Percentiles rank a stretch among this genome's conserved stretches.
Evolutionary conservation across 2,888 invertebrate species (phyloP).

Genomic region (Spilarctia lutea): DNA sequence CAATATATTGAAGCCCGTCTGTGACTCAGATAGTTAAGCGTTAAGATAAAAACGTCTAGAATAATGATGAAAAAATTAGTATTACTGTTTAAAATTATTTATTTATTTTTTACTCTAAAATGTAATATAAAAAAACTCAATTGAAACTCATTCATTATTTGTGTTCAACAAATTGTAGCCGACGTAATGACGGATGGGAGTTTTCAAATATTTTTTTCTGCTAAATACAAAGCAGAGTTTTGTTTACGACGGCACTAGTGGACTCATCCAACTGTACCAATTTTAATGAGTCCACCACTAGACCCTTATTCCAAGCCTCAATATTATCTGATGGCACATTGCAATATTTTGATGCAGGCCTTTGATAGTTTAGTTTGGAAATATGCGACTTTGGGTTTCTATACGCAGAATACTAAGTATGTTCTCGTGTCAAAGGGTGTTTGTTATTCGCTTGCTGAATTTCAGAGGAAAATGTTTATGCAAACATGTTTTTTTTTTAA

Average conservation of each 20-base stretch:
- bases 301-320: slow-evolving; percentile 28
- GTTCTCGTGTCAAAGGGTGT: neutral
- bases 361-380: slow-evolving; percentile 20
- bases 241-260: slow-evolving; percentile 65
- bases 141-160: slow-evolving; percentile 17
- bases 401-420: neutral
- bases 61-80: neutral
- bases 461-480: neutral
- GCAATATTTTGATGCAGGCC: slow-evolving; percentile 27
- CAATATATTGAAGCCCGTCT: neutral
- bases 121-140: slow-evolving; percentile 2
- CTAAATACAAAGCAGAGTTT: slow-evolving; percentile 34
- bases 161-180: slow-evolving; percentile 30
- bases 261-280: slow-evolving; percentile 72
- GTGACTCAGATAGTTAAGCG: neutral
- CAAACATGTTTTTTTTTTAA: too few species aligned
- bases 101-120: neutral
- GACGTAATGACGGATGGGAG: slow-evolving; percentile 23
- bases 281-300: slow-evolving; percentile 77
- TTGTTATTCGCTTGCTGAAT: too few species aligned
- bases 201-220: slow-evolving; percentile 24
- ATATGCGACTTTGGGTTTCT: neutral
- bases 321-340: slow-evolving; percentile 23
- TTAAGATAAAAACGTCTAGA: neutral
- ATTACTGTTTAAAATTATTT: neutral